Percentiles rank a stretch among this genome's conserved stretches.
Conservation (phyloP, 2,888 invertebrate species). For the Eulithis testata region DNA sequence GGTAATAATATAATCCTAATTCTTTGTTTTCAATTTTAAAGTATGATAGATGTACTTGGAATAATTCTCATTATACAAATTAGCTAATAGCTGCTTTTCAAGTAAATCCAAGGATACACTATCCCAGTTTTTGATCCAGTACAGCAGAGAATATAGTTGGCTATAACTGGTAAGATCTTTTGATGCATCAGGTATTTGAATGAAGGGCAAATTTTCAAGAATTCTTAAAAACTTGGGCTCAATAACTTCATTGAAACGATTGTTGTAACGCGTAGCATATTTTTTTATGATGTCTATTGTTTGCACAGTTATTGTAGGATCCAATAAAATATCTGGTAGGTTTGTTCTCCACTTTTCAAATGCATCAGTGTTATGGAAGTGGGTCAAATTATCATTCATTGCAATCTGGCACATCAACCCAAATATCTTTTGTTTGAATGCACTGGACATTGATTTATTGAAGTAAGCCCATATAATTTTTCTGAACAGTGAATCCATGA, state of each 20-base stretch:
- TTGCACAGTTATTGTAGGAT: conserved; percentile 74
- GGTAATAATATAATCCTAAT: conserved; percentile 32
- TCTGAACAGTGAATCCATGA: conserved; percentile 66
- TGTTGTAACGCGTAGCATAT: conserved; percentile 83
- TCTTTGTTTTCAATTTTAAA: conserved; percentile 55
- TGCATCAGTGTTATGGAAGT: conserved; percentile 66
- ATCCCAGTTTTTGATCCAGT: conserved; percentile 80
- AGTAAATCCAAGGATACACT: conserved; percentile 68
- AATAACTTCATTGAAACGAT: conserved; percentile 77
- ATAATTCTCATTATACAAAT: conserved; percentile 64
- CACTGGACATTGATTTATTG: conserved; percentile 54
- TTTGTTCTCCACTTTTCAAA: conserved; percentile 82
- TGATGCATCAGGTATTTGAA: conserved; percentile 67
- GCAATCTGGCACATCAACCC: conserved; percentile 74
- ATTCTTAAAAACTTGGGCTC: conserved; percentile 71
- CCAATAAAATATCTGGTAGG: conserved; percentile 83
- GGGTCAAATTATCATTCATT: conserved; percentile 66
- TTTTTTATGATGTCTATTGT: conserved; percentile 84
- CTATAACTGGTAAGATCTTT: conserved; percentile 72
- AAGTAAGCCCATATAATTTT: conserved; percentile 73
- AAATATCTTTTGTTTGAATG: conserved; percentile 71
- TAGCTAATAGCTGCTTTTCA: conserved; percentile 67
- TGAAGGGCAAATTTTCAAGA: conserved; percentile 72
- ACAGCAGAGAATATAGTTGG: conserved; percentile 82
- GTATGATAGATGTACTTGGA: conserved; percentile 73